phyloP scores from a whole-genome alignment of 2,113 vertebrate genomes.

The Sander vitreus region DNA sequence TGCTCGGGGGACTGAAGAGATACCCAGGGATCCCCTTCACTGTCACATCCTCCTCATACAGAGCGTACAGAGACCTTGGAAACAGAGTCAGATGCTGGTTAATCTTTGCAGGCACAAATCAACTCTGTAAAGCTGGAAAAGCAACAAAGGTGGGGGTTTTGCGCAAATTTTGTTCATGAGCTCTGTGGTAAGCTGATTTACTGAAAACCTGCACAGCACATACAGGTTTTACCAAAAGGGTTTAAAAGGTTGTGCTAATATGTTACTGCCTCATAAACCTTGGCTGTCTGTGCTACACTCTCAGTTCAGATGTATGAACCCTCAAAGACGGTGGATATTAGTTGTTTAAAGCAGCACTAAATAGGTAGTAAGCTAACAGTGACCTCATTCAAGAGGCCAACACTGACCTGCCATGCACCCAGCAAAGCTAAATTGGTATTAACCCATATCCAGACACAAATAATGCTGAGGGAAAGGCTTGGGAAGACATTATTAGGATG shows the following conservation, averaged over 20 bases:
- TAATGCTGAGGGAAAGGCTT: constrained; percentile 23
- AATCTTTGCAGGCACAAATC: not conserved
- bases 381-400: constrained; percentile 38
- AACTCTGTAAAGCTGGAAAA: not conserved
- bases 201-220: constrained; percentile 4
- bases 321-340: not conserved
- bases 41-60: constrained; percentile 85
- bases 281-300: not conserved
- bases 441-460: constrained; percentile 50
- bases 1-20: constrained; percentile 88
- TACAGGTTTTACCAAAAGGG: constrained; percentile 1
- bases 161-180: not conserved
- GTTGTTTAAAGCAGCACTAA: constrained; percentile 16
- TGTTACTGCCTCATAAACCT: constrained; percentile 2
- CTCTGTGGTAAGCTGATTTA: constrained; percentile 20
- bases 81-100: constrained; percentile 35
- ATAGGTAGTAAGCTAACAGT: not conserved
- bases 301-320: constrained; percentile 7
- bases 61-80: constrained; percentile 89
- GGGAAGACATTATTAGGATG: constrained; percentile 10
- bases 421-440: constrained; percentile 23
- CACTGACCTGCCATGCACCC: not conserved
- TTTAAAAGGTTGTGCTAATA: not conserved
- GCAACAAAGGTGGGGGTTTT: not conserved
- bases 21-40: constrained; percentile 88